phyloP scores from a whole-genome alignment of 2,888 invertebrate species.

The Trichogramma evanescens region DNA sequence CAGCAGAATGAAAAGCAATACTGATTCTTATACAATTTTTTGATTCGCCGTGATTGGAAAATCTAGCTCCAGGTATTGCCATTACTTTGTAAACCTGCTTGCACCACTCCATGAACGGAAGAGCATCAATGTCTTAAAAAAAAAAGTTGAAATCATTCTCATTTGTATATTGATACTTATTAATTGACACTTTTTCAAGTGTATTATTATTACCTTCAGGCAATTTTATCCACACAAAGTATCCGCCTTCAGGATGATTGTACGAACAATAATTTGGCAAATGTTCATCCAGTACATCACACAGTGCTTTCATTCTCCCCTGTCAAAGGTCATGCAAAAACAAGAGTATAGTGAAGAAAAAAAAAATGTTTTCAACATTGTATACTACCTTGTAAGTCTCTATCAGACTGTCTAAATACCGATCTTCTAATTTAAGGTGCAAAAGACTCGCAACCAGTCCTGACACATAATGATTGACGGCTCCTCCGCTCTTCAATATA shows the following conservation, averaged over 20 bases:
- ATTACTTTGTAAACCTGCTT: slow-evolving; percentile 46
- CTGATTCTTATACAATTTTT: slow-evolving; percentile 49
- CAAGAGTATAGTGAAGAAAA: neutral
- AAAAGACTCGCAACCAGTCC: slow-evolving; percentile 53
- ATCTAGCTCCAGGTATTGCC: slow-evolving; percentile 47
- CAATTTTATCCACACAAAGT: slow-evolving; percentile 56
- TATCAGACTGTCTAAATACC: slow-evolving; percentile 46
- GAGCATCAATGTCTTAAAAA: slow-evolving; percentile 37
- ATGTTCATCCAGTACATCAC: slow-evolving; percentile 43
- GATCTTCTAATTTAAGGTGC: slow-evolving; percentile 49
- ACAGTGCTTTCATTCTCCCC: slow-evolving; percentile 48
- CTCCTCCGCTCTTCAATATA: slow-evolving; percentile 54
- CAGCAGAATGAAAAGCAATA: slow-evolving; percentile 49
- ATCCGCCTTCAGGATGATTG: slow-evolving; percentile 52
- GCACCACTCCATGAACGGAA: slow-evolving; percentile 46
- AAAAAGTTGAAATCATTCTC: neutral
- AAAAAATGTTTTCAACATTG: neutral
- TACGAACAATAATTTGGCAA: slow-evolving; percentile 48
- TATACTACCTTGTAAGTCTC: slow-evolving; percentile 40
- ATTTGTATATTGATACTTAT: neutral
- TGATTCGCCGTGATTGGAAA: slow-evolving; percentile 41
- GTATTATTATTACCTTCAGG: slow-evolving; percentile 40
- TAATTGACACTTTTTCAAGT: neutral
- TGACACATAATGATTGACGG: slow-evolving; percentile 55
- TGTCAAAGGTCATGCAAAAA: slow-evolving; percentile 20